phyloP scores from a whole-genome alignment of 2,797 vertebrate genomes.

The Malurus splendens region DNA sequence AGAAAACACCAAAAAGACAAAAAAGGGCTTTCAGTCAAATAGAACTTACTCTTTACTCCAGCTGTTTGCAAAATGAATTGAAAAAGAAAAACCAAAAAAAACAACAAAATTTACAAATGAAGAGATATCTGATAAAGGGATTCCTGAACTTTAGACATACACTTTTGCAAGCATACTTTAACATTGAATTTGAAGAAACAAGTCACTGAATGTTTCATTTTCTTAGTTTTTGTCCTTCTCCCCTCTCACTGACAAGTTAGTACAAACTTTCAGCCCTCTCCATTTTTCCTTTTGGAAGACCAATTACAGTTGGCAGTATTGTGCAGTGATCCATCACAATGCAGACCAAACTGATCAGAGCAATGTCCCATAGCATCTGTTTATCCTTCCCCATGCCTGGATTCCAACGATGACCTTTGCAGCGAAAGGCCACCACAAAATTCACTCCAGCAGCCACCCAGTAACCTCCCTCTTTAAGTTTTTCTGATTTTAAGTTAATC shows the following conservation, averaged over 20 bases:
- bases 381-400: neutral
- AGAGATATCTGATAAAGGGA: neutral
- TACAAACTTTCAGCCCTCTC: neutral
- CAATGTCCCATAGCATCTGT: neutral
- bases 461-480: neutral
- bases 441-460: neutral
- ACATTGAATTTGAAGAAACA: neutral
- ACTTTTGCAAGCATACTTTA: neutral
- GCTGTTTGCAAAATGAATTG: neutral
- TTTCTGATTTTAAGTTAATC: neutral
- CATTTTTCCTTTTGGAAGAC: neutral
- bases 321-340: neutral
- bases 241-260: neutral
- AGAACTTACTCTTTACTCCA: neutral
- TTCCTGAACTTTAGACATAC: neutral
- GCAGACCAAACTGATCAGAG: neutral
- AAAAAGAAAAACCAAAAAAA: neutral
- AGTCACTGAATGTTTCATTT: neutral
- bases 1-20: conserved; percentile 30
- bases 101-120: neutral
- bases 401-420: neutral
- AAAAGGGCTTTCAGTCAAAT: neutral
- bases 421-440: neutral
- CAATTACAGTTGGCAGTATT: neutral
- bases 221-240: neutral